These are phyloP conservation scores for Miltochrista miniata DNA, from an alignment of 2,888 invertebrate species.

Conservation along the genomic window DNA sequence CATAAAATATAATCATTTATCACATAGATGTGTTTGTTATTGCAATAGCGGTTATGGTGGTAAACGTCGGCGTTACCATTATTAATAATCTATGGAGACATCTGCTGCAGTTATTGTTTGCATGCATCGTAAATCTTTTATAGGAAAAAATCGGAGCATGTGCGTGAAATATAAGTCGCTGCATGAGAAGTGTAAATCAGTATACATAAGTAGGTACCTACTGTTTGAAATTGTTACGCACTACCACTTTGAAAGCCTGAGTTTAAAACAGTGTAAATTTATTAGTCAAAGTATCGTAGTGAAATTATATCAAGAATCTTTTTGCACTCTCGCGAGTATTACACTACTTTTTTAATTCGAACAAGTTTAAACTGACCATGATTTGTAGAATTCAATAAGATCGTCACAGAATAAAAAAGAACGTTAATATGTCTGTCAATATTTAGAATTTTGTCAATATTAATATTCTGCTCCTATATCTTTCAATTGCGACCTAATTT, in stretches of 20 bases:
- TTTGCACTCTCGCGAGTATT: no score
- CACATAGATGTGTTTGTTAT: slow-evolving; percentile 76
- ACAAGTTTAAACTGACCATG: no score
- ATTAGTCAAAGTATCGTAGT: no score
- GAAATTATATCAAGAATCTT: no score
- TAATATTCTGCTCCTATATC: no score
- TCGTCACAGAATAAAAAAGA: no score
- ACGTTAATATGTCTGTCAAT: no score
- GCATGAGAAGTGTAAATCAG: slow-evolving; percentile 11
- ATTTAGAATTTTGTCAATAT: no score
- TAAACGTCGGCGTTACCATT: slow-evolving; percentile 76
- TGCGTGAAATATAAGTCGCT: slow-evolving; percentile 46
- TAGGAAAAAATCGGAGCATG: slow-evolving; percentile 38
- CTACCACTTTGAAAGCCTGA: background rate
- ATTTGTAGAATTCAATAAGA: no score
- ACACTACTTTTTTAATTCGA: no score
- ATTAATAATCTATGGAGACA: slow-evolving; percentile 71
- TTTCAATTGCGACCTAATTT: no score
- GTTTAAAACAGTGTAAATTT: no score
- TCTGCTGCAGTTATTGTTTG: slow-evolving; percentile 68
- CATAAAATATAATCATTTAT: slow-evolving; percentile 81
- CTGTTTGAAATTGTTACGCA: slow-evolving; percentile 8
- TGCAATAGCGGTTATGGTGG: slow-evolving; percentile 74
- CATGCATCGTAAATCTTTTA: slow-evolving; percentile 47
- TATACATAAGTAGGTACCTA: slow-evolving; percentile 1